A percentile compares a stretch with the other conserved stretches of the same genome.
Evolutionary conservation across 1,140 invertebrate species (phyloP).

Genomic region (Vanessa tameamea): DNA sequence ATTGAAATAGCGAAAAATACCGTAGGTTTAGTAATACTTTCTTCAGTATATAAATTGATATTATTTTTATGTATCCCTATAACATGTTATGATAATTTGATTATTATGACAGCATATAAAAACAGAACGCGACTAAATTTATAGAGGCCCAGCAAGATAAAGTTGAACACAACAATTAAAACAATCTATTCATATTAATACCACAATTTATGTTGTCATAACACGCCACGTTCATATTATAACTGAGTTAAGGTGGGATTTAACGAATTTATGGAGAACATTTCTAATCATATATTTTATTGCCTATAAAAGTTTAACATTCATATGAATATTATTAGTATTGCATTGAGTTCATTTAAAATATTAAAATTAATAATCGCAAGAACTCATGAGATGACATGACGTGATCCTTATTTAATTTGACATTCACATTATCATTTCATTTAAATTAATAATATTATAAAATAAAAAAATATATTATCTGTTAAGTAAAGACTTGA

Average conservation of each 20-base stretch:
- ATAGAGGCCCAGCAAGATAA: neutral
- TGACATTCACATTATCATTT: no score
- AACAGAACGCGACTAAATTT: neutral
- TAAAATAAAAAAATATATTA: no score
- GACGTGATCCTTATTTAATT: no score
- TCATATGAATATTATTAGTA: slow-evolving; percentile 9
- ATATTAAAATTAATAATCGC: slow-evolving; percentile 4
- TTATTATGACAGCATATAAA: no score
- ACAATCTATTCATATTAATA: slow-evolving; percentile 33
- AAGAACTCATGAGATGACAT: no score
- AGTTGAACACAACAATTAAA: slow-evolving; percentile 38
- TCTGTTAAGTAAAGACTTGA: no score
- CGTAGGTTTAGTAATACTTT: no score
- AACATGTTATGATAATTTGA: no score
- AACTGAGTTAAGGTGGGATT: slow-evolving; percentile 22
- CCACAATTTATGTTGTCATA: slow-evolving; percentile 37
- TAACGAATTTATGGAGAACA: slow-evolving; percentile 20
- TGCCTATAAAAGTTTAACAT: slow-evolving; percentile 9
- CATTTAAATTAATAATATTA: no score
- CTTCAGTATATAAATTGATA: no score
- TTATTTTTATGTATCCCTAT: no score
- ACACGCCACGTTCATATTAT: slow-evolving; percentile 26
- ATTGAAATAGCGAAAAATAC: no score
- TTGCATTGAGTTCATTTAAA: slow-evolving; percentile 4
- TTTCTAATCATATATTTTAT: slow-evolving; percentile 26